Base-by-base conservation (phyloP, 1,140 invertebrate genomes). In the Plectus sambesii region DNA sequence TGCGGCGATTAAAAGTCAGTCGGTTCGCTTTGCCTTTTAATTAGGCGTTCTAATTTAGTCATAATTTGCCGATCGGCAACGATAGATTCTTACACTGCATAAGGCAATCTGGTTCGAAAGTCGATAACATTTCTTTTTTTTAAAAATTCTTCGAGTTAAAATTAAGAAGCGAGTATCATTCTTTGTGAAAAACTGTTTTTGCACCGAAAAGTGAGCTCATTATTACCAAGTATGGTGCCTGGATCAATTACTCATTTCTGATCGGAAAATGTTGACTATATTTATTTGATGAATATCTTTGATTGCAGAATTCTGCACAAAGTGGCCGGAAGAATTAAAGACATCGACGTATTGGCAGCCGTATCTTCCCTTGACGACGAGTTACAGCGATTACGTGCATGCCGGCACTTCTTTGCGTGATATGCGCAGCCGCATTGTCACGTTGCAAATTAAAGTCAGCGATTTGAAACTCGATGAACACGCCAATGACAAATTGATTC, bases 391-490 rank as follows among this genome's bases (percentile, higher is more conserved):
- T 66, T 97, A 92, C 67, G 84, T 84, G 59, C 85, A 90, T 69
- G 82, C 85, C 3, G 81, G 83, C 36, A 87, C 89, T 0, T 81
- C 81, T 0, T 84, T 97, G 40, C 75, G 87, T 38, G 85, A 97
- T 69, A 80, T 82, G 0, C 72, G 88, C 41, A 78, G 87, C 0
- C 75, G 90, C 53, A 80, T 87, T 40, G 82, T 92, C 0, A 84
- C 79, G 5, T 63, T 85, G 3, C 77, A 77, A 70, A 75, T 81
- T 53, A 84, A 84, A 68, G 44, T 92, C 5, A 78, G 76, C 0
- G 69, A 68, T 15, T 72, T 94, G 4, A 72, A 78, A 2, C 73
- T 93, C 2, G 80, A 92, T 70, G 68, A 76, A n/a, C 83, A 87
- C 73, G 82, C 84, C 0, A 79, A 74, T 59, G 88, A 97, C 63